A percentile compares a stretch with the other conserved stretches of the same genome.
Conservation (phyloP, 2,797 vertebrate species). For the Rhinichthys osculus region DNA sequence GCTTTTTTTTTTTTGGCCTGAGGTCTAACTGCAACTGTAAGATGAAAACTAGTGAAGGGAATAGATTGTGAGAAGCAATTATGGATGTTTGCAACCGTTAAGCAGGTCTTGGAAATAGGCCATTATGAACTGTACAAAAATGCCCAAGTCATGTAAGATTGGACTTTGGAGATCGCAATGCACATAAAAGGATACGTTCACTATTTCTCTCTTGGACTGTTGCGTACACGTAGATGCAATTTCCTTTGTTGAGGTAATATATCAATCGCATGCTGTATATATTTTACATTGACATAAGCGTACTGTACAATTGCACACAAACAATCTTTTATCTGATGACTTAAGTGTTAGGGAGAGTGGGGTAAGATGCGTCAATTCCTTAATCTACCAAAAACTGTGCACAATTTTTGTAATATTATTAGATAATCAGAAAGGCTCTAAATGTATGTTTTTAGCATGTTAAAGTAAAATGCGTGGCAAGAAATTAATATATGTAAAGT, state of each 20-base stretch:
- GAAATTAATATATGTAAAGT: neutral
- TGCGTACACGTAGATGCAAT: neutral
- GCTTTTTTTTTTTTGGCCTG: slow-evolving; percentile 7
- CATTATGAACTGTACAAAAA: neutral
- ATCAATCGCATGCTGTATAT: slow-evolving; percentile 48
- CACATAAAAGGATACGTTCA: neutral
- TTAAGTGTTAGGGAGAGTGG: neutral
- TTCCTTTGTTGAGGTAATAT: slow-evolving; percentile 26
- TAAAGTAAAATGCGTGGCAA: neutral
- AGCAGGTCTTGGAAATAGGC: neutral
- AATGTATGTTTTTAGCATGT: neutral
- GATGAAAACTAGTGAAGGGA: slow-evolving; percentile 14
- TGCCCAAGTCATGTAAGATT: neutral
- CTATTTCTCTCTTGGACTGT: neutral
- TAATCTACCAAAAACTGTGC: neutral
- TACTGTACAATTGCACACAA: slow-evolving; percentile 27
- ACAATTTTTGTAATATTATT: neutral
- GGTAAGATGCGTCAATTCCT: neutral
- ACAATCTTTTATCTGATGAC: slow-evolving; percentile 4
- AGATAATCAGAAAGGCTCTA: neutral
- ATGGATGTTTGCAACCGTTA: neutral
- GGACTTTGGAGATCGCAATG: neutral
- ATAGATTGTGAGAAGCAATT: neutral
- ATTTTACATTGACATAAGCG: slow-evolving; percentile 16
- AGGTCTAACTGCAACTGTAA: slow-evolving; percentile 20